These are phyloP conservation scores for Poecilus cupreus DNA, from an alignment of 2,888 invertebrate species.

Conservation along the genomic window DNA sequence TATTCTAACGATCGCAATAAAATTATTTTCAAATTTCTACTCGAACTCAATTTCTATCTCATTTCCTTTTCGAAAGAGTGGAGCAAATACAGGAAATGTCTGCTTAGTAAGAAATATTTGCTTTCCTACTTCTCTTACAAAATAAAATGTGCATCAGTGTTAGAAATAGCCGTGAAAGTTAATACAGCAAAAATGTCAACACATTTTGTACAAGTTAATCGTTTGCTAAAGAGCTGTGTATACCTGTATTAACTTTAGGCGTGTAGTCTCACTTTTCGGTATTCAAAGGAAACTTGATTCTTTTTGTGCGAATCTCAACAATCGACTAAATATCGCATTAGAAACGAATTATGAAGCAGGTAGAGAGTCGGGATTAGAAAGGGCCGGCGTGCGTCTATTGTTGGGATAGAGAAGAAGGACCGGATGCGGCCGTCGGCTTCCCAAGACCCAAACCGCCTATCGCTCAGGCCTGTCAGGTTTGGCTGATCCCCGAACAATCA, in stretches of 20 bases:
- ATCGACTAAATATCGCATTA: conserved; percentile 54
- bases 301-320: conserved; percentile 50
- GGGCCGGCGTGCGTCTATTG: conserved; percentile 2
- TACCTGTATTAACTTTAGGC: conserved; percentile 4
- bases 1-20: no score
- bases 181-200: conserved; percentile 47
- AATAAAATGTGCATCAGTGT: neutral
- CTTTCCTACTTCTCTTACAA: no score
- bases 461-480: conserved; percentile 58
- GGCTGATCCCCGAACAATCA: conserved; percentile 57
- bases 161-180: neutral
- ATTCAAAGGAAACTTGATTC: conserved; percentile 48
- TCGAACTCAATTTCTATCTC: no score
- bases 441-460: conserved; percentile 60
- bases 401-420: conserved; percentile 12
- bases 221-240: conserved; percentile 19
- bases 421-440: conserved; percentile 62
- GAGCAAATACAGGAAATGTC: no score
- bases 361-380: neutral
- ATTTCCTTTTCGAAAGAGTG: no score
- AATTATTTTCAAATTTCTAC: no score
- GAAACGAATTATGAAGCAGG: conserved; percentile 7
- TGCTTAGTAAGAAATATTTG: no score
- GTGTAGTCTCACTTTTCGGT: conserved; percentile 21
- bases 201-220: conserved; percentile 50